phyloP scores from a whole-genome alignment of 2,888 invertebrate species.

The Marronus borbonicus region DNA sequence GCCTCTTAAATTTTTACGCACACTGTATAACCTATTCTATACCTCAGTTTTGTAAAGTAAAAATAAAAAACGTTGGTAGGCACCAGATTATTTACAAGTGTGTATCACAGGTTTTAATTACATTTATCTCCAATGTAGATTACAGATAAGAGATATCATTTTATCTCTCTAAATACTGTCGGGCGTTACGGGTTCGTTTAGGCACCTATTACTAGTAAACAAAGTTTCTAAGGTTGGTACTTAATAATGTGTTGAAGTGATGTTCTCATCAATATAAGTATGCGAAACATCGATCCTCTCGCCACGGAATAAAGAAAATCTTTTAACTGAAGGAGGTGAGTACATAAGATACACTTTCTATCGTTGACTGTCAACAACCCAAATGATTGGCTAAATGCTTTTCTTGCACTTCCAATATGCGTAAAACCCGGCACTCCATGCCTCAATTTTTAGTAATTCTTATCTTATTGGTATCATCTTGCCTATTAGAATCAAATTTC shows the following conservation, averaged over 20 bases:
- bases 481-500: no score
- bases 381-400: no score
- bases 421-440: no score
- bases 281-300: not conserved
- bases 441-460: no score
- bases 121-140: constrained; percentile 20
- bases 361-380: no score
- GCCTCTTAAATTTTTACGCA: no score
- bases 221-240: constrained; percentile 8
- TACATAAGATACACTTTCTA: not conserved
- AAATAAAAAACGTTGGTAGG: no score
- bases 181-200: not conserved
- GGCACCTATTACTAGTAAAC: constrained; percentile 15
- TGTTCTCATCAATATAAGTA: not conserved
- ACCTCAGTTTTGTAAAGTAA: not conserved
- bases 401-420: no score
- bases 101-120: constrained; percentile 13
- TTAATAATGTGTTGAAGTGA: constrained; percentile 21
- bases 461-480: no score
- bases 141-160: constrained; percentile 35
- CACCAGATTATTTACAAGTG: not conserved
- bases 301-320: not conserved
- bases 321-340: not conserved
- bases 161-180: constrained; percentile 23
- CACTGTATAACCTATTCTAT: not conserved